A percentile compares a stretch with the other conserved stretches of the same genome.
These are phyloP conservation scores for Ennomos fuscantarius DNA, from an alignment of 2,888 invertebrate species.

Conservation along the genomic window DNA sequence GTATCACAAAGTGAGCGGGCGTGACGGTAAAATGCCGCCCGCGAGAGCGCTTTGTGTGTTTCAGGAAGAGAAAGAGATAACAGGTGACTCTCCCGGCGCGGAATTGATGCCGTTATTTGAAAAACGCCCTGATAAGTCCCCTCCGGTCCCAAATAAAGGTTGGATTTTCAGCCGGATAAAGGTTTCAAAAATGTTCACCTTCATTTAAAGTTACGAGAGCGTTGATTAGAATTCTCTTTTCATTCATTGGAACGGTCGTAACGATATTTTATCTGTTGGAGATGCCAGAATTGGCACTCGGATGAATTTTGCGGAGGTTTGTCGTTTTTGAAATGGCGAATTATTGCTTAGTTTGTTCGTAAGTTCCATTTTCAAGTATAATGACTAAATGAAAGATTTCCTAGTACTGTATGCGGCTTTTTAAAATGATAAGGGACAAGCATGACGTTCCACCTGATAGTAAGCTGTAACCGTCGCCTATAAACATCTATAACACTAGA, in stretches of 20 bases:
- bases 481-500: too few species aligned
- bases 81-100: conserved; percentile 64
- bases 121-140: conserved; percentile 75
- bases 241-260: conserved; percentile 52
- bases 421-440: too few species aligned
- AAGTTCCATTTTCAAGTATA: conserved; percentile 8
- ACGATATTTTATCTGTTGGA: conserved; percentile 49
- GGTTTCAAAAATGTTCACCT: conserved; percentile 69
- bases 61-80: conserved; percentile 72
- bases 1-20: conserved; percentile 62
- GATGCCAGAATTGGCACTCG: conserved; percentile 35
- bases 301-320: conserved; percentile 25
- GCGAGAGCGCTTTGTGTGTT: conserved; percentile 56
- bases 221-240: conserved; percentile 65
- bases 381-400: conserved; percentile 13
- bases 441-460: too few species aligned
- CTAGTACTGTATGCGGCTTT: neutral
- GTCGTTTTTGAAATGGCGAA: conserved; percentile 21
- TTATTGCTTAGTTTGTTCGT: conserved; percentile 19
- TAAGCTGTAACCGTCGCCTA: too few species aligned
- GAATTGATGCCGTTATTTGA: conserved; percentile 73
- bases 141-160: conserved; percentile 67
- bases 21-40: conserved; percentile 56
- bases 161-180: conserved; percentile 63
- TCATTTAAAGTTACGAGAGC: conserved; percentile 67